Base-by-base conservation (phyloP, 2,113 vertebrate genomes). In the Climacteris rufus region DNA sequence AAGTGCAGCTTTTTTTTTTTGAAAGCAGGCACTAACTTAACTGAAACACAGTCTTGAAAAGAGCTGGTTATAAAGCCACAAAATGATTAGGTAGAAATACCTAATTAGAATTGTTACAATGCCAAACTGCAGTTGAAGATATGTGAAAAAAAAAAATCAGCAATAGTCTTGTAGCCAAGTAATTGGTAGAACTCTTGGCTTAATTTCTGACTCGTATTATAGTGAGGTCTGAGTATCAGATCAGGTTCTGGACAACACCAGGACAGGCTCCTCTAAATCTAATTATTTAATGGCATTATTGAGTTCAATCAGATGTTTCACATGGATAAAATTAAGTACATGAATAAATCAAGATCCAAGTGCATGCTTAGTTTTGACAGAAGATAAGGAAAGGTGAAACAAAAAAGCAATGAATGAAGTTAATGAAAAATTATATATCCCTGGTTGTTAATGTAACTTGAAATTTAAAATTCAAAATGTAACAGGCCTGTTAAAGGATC, bases 201-300 rank as follows among this genome's bases (percentile, higher is more conserved):
- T 82, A 31, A 64, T 85, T 93, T 79, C 30, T 30, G 30, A 61
- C 20, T 59, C 59, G 12, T 37, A 70, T 27, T 80, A 42, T 16
- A 61, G 21, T 24, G 77, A 47, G n/a, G n/a, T 80, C 57, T 83
- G 45, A 70, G 40, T 49, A 91, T 56, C 78, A 74, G 33, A 60
- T 79, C 35, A 69, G 75, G 33, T 65, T 87, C 75, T 63, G 93
- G 50, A 77, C 68, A 81, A 81, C 20, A 76, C 63, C 83, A 88
- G 75, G 79, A 94, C 59, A 77, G 71, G 50, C 50, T 78, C 52
- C 66, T 90, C 75, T 85, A 85, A 49, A 59, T 42, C 66, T 94
- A 81, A 84, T 93, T 92, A 95, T 95, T 95, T 93, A 95, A 94
- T 69, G 83, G 77, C 89, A 91, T 94, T 93, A 97, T 44, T 94